Conservation (phyloP, 2,113 vertebrate genomes). For the Echinops telfairi region DNA sequence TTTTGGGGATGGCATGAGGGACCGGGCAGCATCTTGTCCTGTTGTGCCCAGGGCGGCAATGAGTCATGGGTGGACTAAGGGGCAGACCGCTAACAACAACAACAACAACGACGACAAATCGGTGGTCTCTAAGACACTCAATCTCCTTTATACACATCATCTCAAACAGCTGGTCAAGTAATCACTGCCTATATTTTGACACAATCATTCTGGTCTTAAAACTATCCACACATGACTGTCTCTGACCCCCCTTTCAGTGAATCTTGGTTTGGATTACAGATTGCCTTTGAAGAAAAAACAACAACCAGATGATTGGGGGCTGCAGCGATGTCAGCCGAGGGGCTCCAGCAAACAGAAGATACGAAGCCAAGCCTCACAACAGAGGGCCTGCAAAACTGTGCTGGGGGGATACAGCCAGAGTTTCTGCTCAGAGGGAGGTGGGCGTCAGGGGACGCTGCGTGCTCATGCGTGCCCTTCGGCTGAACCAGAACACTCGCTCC, state of each 20-base stretch:
- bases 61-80: neutral
- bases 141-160: neutral
- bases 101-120: neutral
- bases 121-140: neutral
- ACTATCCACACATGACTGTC: neutral
- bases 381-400: neutral
- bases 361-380: neutral
- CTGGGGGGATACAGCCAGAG: neutral
- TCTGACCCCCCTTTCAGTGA: neutral
- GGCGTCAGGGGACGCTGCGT: neutral
- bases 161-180: neutral
- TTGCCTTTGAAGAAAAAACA: too few relatives aligned
- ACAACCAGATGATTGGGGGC: too few relatives aligned
- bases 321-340: too few relatives aligned
- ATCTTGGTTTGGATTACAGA: neutral
- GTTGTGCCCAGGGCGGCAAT: neutral
- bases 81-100: neutral
- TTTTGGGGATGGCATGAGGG: neutral
- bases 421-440: neutral
- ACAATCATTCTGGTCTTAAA: neutral
- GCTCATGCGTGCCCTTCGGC: accelerated
- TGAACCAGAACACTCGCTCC: constrained; percentile 22
- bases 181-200: neutral
- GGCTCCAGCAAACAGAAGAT: neutral
- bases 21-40: neutral